Evolutionary conservation across 2,113 vertebrate genomes (phyloP), one percentile per base, ranked within the genome.

Genomic region (Urocitellus parryii): DNA sequence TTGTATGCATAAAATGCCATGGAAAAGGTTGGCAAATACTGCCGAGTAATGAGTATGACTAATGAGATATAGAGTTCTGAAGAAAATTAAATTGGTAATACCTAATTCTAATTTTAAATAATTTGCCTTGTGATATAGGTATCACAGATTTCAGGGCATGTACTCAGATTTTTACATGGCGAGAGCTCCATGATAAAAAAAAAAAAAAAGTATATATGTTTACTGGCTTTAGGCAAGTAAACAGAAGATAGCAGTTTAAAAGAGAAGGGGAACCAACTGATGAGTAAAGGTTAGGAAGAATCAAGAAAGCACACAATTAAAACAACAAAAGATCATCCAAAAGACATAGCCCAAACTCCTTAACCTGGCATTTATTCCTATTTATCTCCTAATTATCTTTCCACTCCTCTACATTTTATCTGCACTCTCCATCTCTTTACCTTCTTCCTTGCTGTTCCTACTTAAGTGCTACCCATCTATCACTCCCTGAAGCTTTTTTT

Each of bases 41-140:
- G 34, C 20, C 20, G 9, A 45, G 58, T 96, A 76, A 77, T 48
- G 3, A 39, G 11, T 16, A 68, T n/a, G 25, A 85, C 37, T 32
- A 83, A 72, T 61, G 34, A 83, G 63, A 42, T 42, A 45, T 74
- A 74, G 25, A 87, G 45, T 65, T 93, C 11, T 29, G 14, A n/a
- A 81, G 14, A 93, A 95, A 77, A 93, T 48, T 82, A 82, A 82
- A 39, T 37, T 86, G 42, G 18, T 45, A 77, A 82, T 70, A 76
- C 48, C 29, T 70, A n/a, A 70, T 70, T n/a, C 34, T 70, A 70
- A 14, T n/a, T 85, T 95, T 76, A 86, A 95, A 90, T 76, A 48
- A 34, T 81, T 93, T 61, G 68, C 9, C 16, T 92, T 70, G 27
- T 67, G 29, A 18, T 61, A 42, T 32, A 45, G 9, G 9, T 56